These are phyloP conservation scores for Drosophila grimshawi DNA, from an alignment of 1,140 invertebrate species.

Conservation along the genomic window DNA sequence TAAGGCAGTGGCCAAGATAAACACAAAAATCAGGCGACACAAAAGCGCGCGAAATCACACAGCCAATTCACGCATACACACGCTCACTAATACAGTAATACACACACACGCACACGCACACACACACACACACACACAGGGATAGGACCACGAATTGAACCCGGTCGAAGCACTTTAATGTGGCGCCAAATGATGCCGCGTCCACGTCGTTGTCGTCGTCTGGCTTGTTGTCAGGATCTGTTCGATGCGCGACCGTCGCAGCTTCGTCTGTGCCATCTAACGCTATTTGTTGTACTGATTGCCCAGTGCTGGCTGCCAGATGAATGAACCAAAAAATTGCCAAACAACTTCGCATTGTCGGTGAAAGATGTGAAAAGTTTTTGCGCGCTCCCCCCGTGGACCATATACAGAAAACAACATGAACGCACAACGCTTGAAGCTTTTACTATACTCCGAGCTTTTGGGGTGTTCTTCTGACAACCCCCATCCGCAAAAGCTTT, in stretches of 20 bases:
- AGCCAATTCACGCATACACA: slow-evolving; percentile 43
- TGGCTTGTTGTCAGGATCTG: slow-evolving; percentile 27
- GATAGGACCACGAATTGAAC: slow-evolving; percentile 12
- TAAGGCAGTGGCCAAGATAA: slow-evolving; percentile 48
- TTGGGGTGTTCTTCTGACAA: slow-evolving; percentile 19
- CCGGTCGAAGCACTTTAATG: slow-evolving; percentile 64
- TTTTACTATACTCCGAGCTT: slow-evolving; percentile 54
- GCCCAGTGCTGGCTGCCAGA: slow-evolving; percentile 45
- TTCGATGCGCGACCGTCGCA: slow-evolving; percentile 32
- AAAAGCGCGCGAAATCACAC: slow-evolving; percentile 77
- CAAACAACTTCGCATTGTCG: slow-evolving; percentile 62
- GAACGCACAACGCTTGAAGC: slow-evolving; percentile 10
- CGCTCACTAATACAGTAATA: slow-evolving; percentile 24
- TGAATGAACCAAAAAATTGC: slow-evolving; percentile 72
- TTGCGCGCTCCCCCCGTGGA: slow-evolving; percentile 50
- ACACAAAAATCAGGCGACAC: slow-evolving; percentile 57
- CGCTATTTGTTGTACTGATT: slow-evolving; percentile 66
- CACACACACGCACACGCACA: slow-evolving; percentile 14
- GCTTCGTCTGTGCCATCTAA: slow-evolving; percentile 58
- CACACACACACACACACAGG: neutral
- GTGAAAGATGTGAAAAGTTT: slow-evolving; percentile 65
- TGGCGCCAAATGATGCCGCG: slow-evolving; percentile 68
- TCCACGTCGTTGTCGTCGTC: slow-evolving; percentile 39
- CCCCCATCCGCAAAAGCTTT: slow-evolving; percentile 21
- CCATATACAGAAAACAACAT: slow-evolving; percentile 23